Evolutionary conservation across 2,888 invertebrate species (phyloP), one percentile per base, ranked within the genome.

Genomic region (Crematogaster levior): DNA sequence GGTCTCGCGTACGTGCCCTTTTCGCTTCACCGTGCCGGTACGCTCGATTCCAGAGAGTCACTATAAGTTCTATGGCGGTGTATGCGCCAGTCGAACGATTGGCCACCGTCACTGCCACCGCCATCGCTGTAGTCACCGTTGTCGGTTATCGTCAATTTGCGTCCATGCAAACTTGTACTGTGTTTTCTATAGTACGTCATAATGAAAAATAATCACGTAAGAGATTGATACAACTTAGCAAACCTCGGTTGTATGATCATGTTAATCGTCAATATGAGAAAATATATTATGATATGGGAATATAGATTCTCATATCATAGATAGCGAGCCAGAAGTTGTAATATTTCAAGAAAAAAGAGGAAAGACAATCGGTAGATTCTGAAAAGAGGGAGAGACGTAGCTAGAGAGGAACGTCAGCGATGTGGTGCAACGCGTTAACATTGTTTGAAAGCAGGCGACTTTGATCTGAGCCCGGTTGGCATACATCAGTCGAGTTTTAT

Each of bases 361-460:
- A 24, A 48, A 12, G 72, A 63, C 12, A 61, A 46, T 4, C 21
- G 60, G 43, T 63, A 7, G 21, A 61, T 53, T 40, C 53, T 27
- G 48, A 61, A 53, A 63, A 68, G 81, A 73, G 21, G 9, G 74
- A 34, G 74, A 65, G 60, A 18, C 30, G 27, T 12, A 30, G 56
- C 37, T 21, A 60, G 75, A 60, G 48, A 68, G 63, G 85, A 63
- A 63, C 56, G 70, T 24, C 56, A 24, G 30, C 30, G 56, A 66
- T 56, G 63, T 83, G 70, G 74, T 74, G 86, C 86, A 84, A 88
- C 88, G 85, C 89, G 91, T 91, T 92, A 93, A 94, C 93, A 94
- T 94, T 94, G 94, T 94, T 94, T 94, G 93, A 93, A 94, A 94
- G 93, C 91, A 21, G 91, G 91, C 92, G 91, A 93, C 94, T 94